Conservation (phyloP, 2,113 vertebrate species). For the Cricetomys ansorgei region DNA sequence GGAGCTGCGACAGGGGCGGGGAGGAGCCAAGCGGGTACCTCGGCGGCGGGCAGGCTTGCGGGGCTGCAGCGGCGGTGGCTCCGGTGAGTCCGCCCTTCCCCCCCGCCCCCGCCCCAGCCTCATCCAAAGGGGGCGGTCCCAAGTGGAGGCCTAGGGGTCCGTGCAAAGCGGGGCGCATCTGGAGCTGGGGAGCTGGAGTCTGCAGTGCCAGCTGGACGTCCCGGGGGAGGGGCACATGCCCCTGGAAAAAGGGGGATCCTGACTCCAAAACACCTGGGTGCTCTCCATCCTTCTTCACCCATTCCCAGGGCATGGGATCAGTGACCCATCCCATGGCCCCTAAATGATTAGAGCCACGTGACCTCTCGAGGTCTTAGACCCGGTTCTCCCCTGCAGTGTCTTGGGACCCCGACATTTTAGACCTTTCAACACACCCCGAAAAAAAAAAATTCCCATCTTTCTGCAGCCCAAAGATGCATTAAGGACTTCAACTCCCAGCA, state of each 20-base stretch:
- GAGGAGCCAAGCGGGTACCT: slow-evolving; percentile 73
- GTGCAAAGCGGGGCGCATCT: background rate
- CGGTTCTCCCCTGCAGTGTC: slow-evolving; percentile 20
- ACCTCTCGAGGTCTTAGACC: background rate
- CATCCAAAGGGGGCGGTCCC: slow-evolving; percentile 36
- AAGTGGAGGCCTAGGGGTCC: background rate
- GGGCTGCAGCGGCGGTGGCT: slow-evolving; percentile 71
- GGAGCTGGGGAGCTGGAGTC: background rate
- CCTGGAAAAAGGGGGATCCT: slow-evolving; percentile 42
- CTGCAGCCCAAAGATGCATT: slow-evolving; percentile 64
- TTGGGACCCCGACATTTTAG: slow-evolving; percentile 69
- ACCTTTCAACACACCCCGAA: background rate
- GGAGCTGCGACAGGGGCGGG: slow-evolving; percentile 68
- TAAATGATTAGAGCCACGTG: background rate
- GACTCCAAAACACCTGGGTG: slow-evolving; percentile 55
- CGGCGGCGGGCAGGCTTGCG: slow-evolving; percentile 54
- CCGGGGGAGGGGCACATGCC: slow-evolving; percentile 67
- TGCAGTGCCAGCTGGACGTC: slow-evolving; percentile 8
- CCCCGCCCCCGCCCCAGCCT: slow-evolving; percentile 37
- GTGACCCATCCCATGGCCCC: background rate
- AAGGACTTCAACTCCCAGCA: slow-evolving; percentile 78
- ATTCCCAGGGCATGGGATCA: background rate
- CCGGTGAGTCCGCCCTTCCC: slow-evolving; percentile 77
- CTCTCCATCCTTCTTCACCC: slow-evolving; percentile 32
- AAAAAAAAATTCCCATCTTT: slow-evolving; percentile 26